These are phyloP conservation scores for Drosophila pseudoananassae DNA, from an alignment of 1,140 invertebrate species.

Conservation along the genomic window DNA sequence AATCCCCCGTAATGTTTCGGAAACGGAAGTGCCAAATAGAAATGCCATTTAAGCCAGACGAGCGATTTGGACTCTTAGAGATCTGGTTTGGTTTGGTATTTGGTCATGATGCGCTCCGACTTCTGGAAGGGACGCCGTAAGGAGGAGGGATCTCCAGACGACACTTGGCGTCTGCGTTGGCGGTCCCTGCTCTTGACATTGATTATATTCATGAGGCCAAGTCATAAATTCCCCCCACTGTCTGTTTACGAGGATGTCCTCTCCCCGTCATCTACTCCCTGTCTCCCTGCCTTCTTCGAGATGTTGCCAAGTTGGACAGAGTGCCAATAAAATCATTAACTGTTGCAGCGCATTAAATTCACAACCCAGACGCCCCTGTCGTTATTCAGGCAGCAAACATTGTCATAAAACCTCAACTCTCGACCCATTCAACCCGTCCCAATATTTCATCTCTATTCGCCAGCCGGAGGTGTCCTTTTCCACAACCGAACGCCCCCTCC, in stretches of 20 bases:
- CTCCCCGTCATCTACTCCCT: neutral
- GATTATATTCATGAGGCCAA: constrained; percentile 67
- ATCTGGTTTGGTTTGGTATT: constrained; percentile 23
- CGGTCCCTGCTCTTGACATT: constrained; percentile 52
- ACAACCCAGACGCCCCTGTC: constrained; percentile 48
- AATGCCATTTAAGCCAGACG: constrained; percentile 72
- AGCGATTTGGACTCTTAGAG: constrained; percentile 36
- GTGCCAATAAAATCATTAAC: constrained; percentile 80
- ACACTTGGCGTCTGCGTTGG: constrained; percentile 48
- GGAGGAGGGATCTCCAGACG: constrained; percentile 31
- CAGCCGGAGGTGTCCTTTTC: neutral
- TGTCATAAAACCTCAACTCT: constrained; percentile 65
- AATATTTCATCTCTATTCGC: constrained; percentile 43
- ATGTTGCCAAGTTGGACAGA: constrained; percentile 56
- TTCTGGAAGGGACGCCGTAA: constrained; percentile 20
- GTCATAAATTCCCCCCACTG: constrained; percentile 62
- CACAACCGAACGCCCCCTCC: constrained; percentile 1
- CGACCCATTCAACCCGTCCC: constrained; percentile 21
- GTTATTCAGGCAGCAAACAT: constrained; percentile 52
- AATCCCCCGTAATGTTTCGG: constrained; percentile 26
- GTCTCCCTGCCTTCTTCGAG: neutral
- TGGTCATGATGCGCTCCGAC: constrained; percentile 33
- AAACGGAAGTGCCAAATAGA: constrained; percentile 81
- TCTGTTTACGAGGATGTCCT: constrained; percentile 46
- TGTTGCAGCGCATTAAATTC: constrained; percentile 75